These are phyloP conservation scores for Pseudorasbora parva DNA, from an alignment of 2,113 vertebrate species.

Conservation along the genomic window DNA sequence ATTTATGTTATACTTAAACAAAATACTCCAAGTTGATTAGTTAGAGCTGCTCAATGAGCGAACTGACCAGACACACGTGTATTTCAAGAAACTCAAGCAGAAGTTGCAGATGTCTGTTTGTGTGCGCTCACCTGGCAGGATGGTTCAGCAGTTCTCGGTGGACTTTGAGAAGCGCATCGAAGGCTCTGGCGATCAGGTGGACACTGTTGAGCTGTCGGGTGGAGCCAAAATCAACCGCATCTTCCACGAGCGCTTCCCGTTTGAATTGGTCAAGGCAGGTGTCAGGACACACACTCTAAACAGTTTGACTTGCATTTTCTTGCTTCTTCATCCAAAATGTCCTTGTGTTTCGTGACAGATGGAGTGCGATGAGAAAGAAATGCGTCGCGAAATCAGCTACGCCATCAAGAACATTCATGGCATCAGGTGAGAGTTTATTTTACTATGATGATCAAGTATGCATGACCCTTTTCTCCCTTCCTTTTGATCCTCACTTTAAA, in stretches of 20 bases:
- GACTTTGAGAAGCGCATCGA: constrained; percentile 97
- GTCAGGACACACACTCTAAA: neutral
- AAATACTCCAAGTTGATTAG: too few relatives aligned
- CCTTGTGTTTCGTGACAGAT: constrained; percentile 74
- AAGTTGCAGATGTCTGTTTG: too few relatives aligned
- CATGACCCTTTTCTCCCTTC: too few relatives aligned
- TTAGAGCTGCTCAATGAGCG: too few relatives aligned
- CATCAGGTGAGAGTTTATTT: constrained; percentile 81
- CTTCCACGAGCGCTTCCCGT: constrained; percentile 94
- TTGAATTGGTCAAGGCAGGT: constrained; percentile 92
- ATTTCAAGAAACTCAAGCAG: too few relatives aligned
- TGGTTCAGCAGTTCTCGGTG: constrained; percentile 96
- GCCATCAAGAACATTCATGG: constrained; percentile 97
- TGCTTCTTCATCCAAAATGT: neutral
- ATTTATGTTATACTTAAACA: too few relatives aligned
- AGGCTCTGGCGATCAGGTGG: constrained; percentile 94
- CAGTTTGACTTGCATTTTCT: neutral
- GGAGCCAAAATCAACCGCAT: constrained; percentile 95
- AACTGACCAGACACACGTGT: too few relatives aligned
- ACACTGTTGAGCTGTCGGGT: constrained; percentile 91
- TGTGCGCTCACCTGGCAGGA: constrained; percentile 69
- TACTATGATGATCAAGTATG: too few relatives aligned
- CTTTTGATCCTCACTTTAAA: neutral
- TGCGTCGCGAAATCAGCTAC: constrained; percentile 93
- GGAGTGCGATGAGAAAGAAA: constrained; percentile 94